Evolutionary conservation across 2,888 invertebrate species (phyloP).

Genomic region (Mechanitis mazaeus): DNA sequence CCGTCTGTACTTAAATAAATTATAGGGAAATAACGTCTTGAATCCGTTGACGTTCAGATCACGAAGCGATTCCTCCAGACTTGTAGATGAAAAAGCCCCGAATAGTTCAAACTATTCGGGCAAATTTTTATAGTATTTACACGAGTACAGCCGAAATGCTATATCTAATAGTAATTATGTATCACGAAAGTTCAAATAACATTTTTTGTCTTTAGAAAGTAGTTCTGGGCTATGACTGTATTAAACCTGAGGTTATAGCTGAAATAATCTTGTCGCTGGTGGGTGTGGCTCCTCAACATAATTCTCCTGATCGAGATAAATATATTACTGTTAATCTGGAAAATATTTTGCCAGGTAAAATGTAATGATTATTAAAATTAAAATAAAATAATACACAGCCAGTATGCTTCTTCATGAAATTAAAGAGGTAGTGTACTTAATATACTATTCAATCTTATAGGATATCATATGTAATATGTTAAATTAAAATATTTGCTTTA

Average conservation of each 20-base stretch:
- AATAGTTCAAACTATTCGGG: too few species aligned
- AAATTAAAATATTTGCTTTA: slow-evolving; percentile 6
- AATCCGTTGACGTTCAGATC: too few species aligned
- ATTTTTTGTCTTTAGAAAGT: slow-evolving; percentile 41
- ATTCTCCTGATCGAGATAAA: slow-evolving; percentile 50
- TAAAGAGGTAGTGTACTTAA: too few species aligned
- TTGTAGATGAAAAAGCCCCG: too few species aligned
- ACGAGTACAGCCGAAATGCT: not conserved
- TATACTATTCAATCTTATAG: too few species aligned
- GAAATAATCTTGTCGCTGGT: slow-evolving; percentile 48
- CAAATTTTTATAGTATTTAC: too few species aligned
- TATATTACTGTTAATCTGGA: slow-evolving; percentile 39
- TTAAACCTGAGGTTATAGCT: slow-evolving; percentile 41
- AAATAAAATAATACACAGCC: too few species aligned
- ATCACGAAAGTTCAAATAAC: not conserved
- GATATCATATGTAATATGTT: not conserved
- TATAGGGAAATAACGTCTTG: too few species aligned
- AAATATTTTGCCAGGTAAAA: slow-evolving; percentile 53
- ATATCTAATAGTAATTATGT: not conserved
- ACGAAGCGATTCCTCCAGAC: too few species aligned
- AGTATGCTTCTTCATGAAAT: too few species aligned
- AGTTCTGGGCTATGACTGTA: slow-evolving; percentile 56
- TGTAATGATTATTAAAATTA: not conserved
- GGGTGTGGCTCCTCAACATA: slow-evolving; percentile 63
- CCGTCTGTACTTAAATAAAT: too few species aligned